Conservation (phyloP, 2,113 vertebrate genomes). For the Cebus imitator region DNA sequence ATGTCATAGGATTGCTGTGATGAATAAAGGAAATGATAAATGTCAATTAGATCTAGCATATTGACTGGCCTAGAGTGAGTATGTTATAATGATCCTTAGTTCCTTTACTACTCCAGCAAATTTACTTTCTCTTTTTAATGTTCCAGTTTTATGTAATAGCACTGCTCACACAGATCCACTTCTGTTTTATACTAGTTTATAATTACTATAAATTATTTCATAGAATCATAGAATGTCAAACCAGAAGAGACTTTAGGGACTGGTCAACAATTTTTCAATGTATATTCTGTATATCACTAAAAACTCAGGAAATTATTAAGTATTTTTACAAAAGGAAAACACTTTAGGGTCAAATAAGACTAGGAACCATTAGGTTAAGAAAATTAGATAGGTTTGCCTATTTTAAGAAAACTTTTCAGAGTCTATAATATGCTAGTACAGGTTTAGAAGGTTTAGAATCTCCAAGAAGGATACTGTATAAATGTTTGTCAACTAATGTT, state of each 20-base stretch:
- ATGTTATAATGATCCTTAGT: neutral
- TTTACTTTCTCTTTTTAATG: neutral
- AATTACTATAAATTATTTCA: neutral
- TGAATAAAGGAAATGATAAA: neutral
- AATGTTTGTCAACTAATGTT: neutral
- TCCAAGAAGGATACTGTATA: neutral
- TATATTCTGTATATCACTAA: neutral
- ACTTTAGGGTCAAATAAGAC: neutral
- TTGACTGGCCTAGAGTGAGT: neutral
- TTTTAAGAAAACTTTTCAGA: neutral
- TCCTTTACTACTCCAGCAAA: neutral
- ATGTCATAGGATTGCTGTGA: neutral
- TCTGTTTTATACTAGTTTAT: neutral
- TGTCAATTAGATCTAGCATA: neutral
- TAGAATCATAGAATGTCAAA: neutral
- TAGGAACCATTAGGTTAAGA: neutral
- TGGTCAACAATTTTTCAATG: neutral
- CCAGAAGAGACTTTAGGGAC: neutral
- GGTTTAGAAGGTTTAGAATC: neutral
- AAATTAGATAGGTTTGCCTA: neutral
- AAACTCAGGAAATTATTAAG: neutral
- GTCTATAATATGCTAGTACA: neutral
- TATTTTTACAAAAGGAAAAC: neutral
- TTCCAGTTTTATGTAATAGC: neutral
- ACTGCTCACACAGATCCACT: neutral